Base-by-base conservation (phyloP, 2,797 vertebrate species). In the Ibycter americanus region DNA sequence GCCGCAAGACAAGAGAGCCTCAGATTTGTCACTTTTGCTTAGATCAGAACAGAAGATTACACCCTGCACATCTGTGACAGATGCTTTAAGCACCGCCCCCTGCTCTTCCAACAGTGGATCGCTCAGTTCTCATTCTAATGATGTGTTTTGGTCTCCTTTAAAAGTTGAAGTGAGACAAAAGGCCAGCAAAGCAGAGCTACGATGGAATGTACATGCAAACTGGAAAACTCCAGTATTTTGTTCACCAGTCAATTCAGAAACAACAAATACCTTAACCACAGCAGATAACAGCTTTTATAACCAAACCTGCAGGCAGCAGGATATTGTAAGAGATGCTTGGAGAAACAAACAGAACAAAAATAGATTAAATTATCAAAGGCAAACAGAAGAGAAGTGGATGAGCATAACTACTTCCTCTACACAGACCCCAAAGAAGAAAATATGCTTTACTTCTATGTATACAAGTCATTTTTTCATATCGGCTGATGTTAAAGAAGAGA, bases 1-100 rank as follows among this genome's bases (percentile, higher is more conserved):
- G 94, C 98, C 99, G 2, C 98, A 97, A 62, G 95, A 96, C 82
- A 96, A 96, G 70, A 97, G 90, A 70, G n/a, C 46, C 36, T 44
- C 83, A 18, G 66, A 73, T 15, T 6, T 42, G 36, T 78, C 91
- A 1, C 27, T 73, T 61, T 29, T 90, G 49, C 51, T 26, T 34
- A 36, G 12, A 21, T n/a, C 47, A 15, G 86, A 84, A 23, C 49
- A 76, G 51, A 61, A 88, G 42, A 52, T 31, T 15, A 65, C 47
- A 77, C 12, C 94, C 31, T 73, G 38, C 46, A 54, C 67, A 51
- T 62, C 87, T 47, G 56, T 66, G 52, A 61, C 63, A 71, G 88
- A 85, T 26, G 47, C 61, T 13, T 40, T 27, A 27, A 27, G 51
- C 62, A 55, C 1, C 18, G 7, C 49, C 2, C 7, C 61, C 17